These are phyloP conservation scores for Diarsia rubi DNA, from an alignment of 2,888 invertebrate genomes.

Conservation along the genomic window DNA sequence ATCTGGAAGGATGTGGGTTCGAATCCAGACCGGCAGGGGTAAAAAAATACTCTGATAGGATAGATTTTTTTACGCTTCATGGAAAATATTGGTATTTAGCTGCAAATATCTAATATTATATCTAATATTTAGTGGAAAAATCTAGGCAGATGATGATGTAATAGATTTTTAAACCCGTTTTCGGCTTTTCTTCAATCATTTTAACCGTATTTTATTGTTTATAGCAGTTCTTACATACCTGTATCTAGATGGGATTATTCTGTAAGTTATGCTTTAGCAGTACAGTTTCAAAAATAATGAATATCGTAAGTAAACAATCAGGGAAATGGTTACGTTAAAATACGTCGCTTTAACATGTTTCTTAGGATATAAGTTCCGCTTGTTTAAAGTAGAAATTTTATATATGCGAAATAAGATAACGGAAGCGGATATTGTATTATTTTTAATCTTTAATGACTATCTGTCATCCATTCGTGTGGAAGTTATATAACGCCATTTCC, in stretches of 20 bases:
- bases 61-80: too few relatives aligned
- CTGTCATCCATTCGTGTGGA: background rate
- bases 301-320: background rate
- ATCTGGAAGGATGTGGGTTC: background rate
- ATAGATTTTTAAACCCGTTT: background rate
- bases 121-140: too few relatives aligned
- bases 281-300: background rate
- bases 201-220: background rate
- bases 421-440: slow-evolving; percentile 44
- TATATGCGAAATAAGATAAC: slow-evolving; percentile 18
- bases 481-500: slow-evolving; percentile 20
- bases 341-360: slow-evolving; percentile 6
- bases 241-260: background rate
- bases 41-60: too few relatives aligned
- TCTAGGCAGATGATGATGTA: too few relatives aligned
- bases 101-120: too few relatives aligned
- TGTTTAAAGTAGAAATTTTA: slow-evolving; percentile 6
- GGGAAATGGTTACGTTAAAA: background rate
- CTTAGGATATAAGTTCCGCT: slow-evolving; percentile 28
- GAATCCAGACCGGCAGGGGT: background rate
- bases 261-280: background rate
- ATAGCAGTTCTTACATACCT: background rate
- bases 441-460: slow-evolving; percentile 29
- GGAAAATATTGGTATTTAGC: too few relatives aligned
- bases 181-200: background rate